Evolutionary conservation across 2,888 invertebrate genomes (phyloP), one percentile per base, ranked within the genome.

Genomic region (Hyles lineata): DNA sequence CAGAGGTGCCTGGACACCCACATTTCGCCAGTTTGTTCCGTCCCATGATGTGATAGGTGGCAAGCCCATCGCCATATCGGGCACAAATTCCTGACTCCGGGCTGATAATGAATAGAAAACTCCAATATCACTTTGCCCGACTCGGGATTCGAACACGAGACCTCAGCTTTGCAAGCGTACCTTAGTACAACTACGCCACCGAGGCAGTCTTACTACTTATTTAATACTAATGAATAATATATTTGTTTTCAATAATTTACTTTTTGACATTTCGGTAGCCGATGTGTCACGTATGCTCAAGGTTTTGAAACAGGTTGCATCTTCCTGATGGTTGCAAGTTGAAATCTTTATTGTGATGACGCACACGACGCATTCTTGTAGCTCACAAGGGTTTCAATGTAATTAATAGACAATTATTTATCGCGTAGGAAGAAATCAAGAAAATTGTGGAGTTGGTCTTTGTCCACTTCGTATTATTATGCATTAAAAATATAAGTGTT

Each of bases 391-490:
- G 60, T 25, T 50, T 43, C 67, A 15, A 67, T 55, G n/a, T 67
- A 50, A 67, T 67, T 67, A 67, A 67, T 50, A 43, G 8, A 50
- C 67, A 50, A 67, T 67, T 67, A 67, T 23, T 17, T 23, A 11
- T 67, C 50, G 43, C 67, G 50, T 50, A 67, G 43, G 43, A 43
- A 50, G 67, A 73, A 75, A 76, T 63, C 74, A 71, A 73, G 72
- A 67, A 43, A 7, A 43, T 50, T 23, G 43, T 43, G 50, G 15
- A 60, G 25, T 25, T 15, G 60, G 15, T 67, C 67, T 67, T 67
- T 67, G 50, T 67, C 6, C 15, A n/a, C 55, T 55, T n/a, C 7
- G 19, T 55, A 3, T n/a, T 15, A 55, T 15, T 5, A n/a, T n/a
- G n/a, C 11, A 55, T n/a, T 52, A 7, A n/a, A 55, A n/a, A 4